Base-by-base conservation (phyloP, 53 echinoderm and acorn worm genomes). In the Luidia sarsii region DNA sequence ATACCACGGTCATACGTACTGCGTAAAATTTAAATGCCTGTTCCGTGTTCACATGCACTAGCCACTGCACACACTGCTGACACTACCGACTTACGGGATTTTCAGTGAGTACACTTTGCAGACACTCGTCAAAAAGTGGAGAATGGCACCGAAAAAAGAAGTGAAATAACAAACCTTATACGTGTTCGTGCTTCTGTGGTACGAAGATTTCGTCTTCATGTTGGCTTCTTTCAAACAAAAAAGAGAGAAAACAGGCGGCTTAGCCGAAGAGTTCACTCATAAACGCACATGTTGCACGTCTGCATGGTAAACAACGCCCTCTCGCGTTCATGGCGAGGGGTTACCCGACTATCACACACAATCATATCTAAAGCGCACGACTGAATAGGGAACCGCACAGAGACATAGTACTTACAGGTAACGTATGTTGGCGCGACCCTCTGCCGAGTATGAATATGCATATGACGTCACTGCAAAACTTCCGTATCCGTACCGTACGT, bases 191-290 rank as follows among this genome's bases (percentile, higher is more conserved):
- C 31, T 60, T 75, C 61, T 59, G 24, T 75, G 75, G 48, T 75
- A 43, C 0, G 75, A 75, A 7, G 75, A 75, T 61, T 75, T 75
- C 4, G 75, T 31, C 28, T 75, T 75, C 75, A 75, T 75, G 18
- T 35, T 64, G 65, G 15, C 20, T 18, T 18, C 16, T 7, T 39
- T 38, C 65, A 41, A 41, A 6, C 6, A 41, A 41, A 41, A 41
- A n/a, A n/a, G n/a, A n/a, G n/a, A n/a, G n/a, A n/a, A n/a, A n/a
- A n/a, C n/a, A n/a, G n/a, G n/a, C n/a, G n/a, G n/a, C n/a, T n/a
- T n/a, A n/a, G n/a, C n/a, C n/a, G n/a, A n/a, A n/a, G n/a, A n/a
- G n/a, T n/a, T n/a, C n/a, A n/a, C n/a, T n/a, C n/a, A n/a, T n/a
- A n/a, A n/a, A 51, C 43, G 43, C 6, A 8, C 43, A 13, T 43